phyloP scores from a whole-genome alignment of 2,797 vertebrate genomes.

The Peromyscus nudipes region DNA sequence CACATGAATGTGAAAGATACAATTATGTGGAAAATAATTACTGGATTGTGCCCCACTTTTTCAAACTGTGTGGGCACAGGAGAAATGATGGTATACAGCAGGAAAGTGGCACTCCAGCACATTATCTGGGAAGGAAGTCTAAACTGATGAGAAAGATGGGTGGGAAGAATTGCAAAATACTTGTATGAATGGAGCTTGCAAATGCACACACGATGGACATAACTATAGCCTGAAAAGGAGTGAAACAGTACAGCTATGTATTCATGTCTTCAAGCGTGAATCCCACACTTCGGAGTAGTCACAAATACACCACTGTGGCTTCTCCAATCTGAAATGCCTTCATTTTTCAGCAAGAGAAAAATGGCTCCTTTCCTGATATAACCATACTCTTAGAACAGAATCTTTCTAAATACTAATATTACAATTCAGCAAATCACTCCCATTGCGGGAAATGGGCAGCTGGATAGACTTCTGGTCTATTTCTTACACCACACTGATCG shows the following conservation, averaged over 20 bases:
- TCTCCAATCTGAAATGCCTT: not conserved
- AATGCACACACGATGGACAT: not conserved
- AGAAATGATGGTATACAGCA: not conserved
- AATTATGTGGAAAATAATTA: not conserved
- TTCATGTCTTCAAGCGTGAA: not conserved
- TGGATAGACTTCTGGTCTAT: conserved; percentile 3
- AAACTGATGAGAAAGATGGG: not conserved
- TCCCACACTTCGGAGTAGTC: not conserved
- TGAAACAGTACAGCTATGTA: not conserved
- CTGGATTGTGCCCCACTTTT: not conserved
- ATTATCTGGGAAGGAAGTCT: not conserved
- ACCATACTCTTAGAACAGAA: conserved; percentile 10
- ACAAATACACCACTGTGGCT: not conserved
- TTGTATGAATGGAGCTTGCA: not conserved
- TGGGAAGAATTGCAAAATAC: not conserved
- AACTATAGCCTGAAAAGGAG: not conserved
- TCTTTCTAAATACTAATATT: conserved; percentile 61
- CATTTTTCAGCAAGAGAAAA: conserved; percentile 34
- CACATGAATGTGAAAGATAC: not conserved
- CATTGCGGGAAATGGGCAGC: conserved; percentile 33
- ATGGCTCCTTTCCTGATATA: conserved; percentile 25
- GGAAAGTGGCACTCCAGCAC: not conserved
- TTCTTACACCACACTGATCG: not conserved
- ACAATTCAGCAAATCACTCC: conserved; percentile 52
- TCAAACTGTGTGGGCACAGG: not conserved